phyloP scores from a whole-genome alignment of 2,888 invertebrate species.

The Tetramorium bicarinatum region DNA sequence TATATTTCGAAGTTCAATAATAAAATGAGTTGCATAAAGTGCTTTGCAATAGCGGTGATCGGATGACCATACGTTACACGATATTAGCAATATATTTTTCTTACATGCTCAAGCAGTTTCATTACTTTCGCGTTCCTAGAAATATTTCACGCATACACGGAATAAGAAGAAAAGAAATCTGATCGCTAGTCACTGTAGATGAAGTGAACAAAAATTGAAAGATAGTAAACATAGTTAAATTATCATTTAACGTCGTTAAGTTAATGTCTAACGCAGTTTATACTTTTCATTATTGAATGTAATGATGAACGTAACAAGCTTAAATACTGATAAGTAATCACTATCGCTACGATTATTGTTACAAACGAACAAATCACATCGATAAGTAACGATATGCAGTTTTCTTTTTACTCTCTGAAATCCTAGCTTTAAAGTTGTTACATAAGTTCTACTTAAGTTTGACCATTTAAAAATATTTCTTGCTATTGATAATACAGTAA shows the following conservation, averaged over 20 bases:
- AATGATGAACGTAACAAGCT: neutral
- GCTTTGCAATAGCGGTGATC: no score
- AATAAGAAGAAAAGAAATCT: neutral
- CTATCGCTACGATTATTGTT: neutral
- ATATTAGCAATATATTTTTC: neutral
- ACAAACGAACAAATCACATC: neutral
- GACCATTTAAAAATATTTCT: neutral
- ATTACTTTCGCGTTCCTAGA: neutral
- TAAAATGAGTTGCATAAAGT: neutral
- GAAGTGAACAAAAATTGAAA: neutral
- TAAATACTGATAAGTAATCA: constrained; percentile 7
- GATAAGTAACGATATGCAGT: neutral
- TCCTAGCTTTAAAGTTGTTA: neutral
- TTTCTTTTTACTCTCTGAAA: constrained; percentile 1
- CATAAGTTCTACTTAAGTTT: neutral
- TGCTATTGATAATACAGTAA: neutral
- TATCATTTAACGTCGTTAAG: neutral
- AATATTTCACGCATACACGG: no score
- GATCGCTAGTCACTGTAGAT: neutral
- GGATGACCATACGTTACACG: neutral
- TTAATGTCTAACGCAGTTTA: neutral
- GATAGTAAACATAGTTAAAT: neutral
- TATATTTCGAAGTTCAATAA: neutral
- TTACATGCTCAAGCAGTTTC: neutral
- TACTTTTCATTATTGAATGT: neutral